Conservation (phyloP, 2,113 vertebrate species). For the Stercorarius parasiticus region DNA sequence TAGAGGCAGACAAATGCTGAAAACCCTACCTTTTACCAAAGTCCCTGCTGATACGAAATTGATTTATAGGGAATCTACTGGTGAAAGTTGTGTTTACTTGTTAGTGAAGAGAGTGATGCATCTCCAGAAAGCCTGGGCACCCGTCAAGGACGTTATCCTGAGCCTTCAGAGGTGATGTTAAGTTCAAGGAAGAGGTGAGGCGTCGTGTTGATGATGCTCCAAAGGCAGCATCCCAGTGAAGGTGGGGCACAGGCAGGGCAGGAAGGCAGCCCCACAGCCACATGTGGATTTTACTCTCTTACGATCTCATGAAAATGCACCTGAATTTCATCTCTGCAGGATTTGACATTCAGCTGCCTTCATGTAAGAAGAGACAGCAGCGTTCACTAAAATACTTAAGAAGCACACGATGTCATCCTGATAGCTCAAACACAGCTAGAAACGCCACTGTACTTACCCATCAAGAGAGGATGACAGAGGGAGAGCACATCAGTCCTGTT, state of each 20-base stretch:
- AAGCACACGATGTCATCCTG: neutral
- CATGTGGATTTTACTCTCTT: neutral
- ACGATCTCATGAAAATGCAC: neutral
- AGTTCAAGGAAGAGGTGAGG: neutral
- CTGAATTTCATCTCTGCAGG: neutral
- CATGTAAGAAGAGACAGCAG: neutral
- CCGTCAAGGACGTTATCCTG: neutral
- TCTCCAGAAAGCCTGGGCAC: neutral
- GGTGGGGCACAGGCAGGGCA: neutral
- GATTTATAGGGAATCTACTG: neutral
- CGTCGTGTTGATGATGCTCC: accelerated
- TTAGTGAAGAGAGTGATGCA: neutral
- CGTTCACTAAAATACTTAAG: neutral
- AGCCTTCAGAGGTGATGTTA: neutral
- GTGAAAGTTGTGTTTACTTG: neutral
- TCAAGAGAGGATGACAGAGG: neutral
- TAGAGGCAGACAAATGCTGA: accelerated
- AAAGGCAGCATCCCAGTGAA: neutral
- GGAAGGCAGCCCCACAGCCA: neutral
- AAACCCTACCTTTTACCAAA: neutral
- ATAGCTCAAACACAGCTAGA: neutral
- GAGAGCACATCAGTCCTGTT: neutral
- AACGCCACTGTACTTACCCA: neutral
- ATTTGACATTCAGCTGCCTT: neutral
- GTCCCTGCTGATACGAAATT: neutral